Conservation (phyloP, 2,113 vertebrate genomes). For the Phalacrocorax pelagicus region DNA sequence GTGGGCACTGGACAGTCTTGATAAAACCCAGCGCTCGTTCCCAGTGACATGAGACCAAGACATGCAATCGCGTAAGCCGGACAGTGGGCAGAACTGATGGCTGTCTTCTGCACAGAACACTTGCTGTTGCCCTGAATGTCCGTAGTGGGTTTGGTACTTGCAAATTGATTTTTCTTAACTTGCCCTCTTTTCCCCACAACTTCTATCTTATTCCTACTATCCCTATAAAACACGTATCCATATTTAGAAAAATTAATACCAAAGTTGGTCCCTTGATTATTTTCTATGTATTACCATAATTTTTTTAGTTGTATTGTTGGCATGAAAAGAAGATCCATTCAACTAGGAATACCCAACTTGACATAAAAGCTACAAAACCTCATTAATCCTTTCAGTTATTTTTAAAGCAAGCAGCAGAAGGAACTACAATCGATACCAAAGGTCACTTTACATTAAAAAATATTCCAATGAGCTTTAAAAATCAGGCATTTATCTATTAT, state of each 20-base stretch:
- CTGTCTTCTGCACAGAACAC: neutral
- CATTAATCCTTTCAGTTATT: constrained; percentile 46
- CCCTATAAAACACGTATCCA: neutral
- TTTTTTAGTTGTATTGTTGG: constrained; percentile 5
- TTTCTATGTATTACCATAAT: neutral
- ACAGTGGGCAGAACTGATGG: neutral
- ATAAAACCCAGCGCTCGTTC: neutral
- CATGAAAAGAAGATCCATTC: constrained; percentile 8
- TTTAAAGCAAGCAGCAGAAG: constrained; percentile 29
- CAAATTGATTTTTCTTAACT: neutral
- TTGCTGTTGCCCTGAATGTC: neutral
- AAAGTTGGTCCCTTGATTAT: neutral
- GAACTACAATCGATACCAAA: constrained; percentile 35
- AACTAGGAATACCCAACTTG: neutral
- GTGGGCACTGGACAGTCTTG: neutral
- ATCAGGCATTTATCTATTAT: constrained; percentile 15
- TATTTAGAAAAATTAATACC: neutral
- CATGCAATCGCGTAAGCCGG: neutral
- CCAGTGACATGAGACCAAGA: no score
- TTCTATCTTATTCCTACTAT: neutral
- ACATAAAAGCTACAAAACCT: constrained; percentile 17
- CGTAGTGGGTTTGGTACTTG: neutral
- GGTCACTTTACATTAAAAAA: constrained; percentile 36
- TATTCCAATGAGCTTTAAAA: constrained; percentile 31
- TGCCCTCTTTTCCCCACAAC: neutral